Percentiles rank a stretch among this genome's conserved stretches.
phyloP scores from a whole-genome alignment of 1,140 invertebrate species.

The Babylonia areolata region DNA sequence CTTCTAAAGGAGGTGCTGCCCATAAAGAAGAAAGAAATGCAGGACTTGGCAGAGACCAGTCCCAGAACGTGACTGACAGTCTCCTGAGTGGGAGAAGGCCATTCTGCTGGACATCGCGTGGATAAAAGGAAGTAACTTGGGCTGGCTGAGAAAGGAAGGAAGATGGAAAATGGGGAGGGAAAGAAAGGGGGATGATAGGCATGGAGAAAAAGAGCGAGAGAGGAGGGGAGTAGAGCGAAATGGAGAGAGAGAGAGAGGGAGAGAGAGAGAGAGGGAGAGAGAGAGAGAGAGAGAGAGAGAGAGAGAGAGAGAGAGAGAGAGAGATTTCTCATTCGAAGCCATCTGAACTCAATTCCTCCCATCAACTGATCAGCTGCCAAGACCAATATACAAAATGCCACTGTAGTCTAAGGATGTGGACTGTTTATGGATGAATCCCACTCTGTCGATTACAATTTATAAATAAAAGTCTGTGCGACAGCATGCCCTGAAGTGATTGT shows the following conservation, averaged over 20 bases:
- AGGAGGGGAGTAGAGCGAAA: too few relatives aligned
- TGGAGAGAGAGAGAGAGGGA: neutral
- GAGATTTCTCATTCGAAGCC: too few relatives aligned
- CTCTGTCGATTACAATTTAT: too few relatives aligned
- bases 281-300: constrained; percentile 7
- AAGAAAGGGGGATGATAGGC: neutral
- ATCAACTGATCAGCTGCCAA: too few relatives aligned
- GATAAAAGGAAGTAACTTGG: too few relatives aligned
- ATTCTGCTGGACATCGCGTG: neutral
- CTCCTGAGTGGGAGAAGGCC: neutral
- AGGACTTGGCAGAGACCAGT: too few relatives aligned
- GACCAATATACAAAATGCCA: too few relatives aligned
- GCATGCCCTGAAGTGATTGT: too few relatives aligned
- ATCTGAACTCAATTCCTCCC: too few relatives aligned
- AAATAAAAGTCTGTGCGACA: too few relatives aligned
- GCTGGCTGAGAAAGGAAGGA: neutral
- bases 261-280: constrained; percentile 1
- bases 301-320: constrained; percentile 8
- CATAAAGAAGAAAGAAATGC: neutral
- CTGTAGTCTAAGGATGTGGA: too few relatives aligned
- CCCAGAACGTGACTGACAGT: neutral
- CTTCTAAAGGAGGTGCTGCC: neutral
- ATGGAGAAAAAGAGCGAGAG: neutral
- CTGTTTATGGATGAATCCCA: too few relatives aligned
- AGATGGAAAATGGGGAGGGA: neutral